Conservation (phyloP, 2,797 vertebrate genomes). For the Ptychadena robeensis region DNA sequence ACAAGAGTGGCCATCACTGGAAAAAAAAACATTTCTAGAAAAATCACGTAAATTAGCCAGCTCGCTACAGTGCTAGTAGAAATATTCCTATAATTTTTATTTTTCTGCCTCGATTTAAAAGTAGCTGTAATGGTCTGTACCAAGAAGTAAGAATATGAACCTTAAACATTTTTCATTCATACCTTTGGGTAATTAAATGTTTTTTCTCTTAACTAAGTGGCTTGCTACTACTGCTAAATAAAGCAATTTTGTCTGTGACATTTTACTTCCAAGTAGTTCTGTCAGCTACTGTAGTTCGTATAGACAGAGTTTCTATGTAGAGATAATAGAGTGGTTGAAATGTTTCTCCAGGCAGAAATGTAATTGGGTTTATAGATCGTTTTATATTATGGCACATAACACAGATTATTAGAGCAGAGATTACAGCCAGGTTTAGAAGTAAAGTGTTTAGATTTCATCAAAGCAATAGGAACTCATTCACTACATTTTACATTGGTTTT, state of each 20-base stretch:
- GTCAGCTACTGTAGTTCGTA: neutral
- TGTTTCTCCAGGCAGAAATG: constrained; percentile 11
- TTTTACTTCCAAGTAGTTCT: neutral
- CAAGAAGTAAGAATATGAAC: neutral
- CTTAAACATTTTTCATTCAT: neutral
- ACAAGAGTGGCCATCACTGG: no score
- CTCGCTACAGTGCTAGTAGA: no score
- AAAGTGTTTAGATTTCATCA: neutral
- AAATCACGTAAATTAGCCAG: no score
- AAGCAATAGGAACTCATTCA: neutral
- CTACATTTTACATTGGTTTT: neutral
- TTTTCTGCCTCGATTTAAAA: neutral
- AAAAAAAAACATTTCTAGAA: no score
- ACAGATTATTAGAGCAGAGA: neutral
- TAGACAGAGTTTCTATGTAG: no score
- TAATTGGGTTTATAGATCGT: constrained; percentile 1
- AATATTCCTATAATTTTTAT: neutral
- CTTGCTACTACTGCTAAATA: neutral
- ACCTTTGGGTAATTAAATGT: neutral
- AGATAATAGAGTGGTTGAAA: neutral
- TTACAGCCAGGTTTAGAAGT: neutral
- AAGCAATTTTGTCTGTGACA: neutral
- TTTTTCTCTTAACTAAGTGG: neutral
- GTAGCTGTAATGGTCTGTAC: neutral
- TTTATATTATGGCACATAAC: neutral